Evolutionary conservation across 2,888 invertebrate species (phyloP).

Genomic region (Clusia tigrina): DNA sequence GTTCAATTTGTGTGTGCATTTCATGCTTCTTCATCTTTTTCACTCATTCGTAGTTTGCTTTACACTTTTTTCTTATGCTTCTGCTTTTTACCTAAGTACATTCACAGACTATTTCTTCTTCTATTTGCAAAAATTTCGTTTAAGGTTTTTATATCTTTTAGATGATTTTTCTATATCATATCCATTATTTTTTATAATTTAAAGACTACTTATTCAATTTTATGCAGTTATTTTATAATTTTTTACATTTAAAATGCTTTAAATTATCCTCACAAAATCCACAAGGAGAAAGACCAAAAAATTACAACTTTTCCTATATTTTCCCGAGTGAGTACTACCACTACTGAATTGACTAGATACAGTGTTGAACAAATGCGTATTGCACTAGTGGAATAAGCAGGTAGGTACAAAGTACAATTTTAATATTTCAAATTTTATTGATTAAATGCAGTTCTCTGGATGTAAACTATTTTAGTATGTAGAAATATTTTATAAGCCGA

Average conservation of each 20-base stretch:
- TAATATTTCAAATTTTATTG: too few relatives aligned
- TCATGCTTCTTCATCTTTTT: not conserved
- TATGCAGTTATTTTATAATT: not conserved
- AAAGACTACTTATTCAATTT: not conserved
- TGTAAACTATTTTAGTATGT: too few relatives aligned
- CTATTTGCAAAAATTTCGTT: not conserved
- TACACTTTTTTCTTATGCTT: too few relatives aligned
- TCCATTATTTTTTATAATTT: constrained; percentile 9
- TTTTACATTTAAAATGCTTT: not conserved
- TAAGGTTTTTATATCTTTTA: constrained; percentile 6
- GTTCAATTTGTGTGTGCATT: not conserved
- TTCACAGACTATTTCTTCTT: not conserved
- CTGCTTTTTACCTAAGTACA: too few relatives aligned
- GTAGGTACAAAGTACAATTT: too few relatives aligned
- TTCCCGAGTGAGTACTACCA: too few relatives aligned
- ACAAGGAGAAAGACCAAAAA: constrained; percentile 41
- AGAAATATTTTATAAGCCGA: too few relatives aligned
- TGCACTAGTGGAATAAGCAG: too few relatives aligned
- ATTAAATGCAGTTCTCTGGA: too few relatives aligned
- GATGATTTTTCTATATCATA: not conserved
- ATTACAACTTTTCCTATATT: too few relatives aligned
- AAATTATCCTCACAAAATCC: constrained; percentile 29
- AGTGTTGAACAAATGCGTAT: too few relatives aligned
- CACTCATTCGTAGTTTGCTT: constrained; percentile 14
- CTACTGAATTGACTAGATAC: too few relatives aligned